phyloP scores from a whole-genome alignment of 2,797 vertebrate species.

The Circus cinereus region DNA sequence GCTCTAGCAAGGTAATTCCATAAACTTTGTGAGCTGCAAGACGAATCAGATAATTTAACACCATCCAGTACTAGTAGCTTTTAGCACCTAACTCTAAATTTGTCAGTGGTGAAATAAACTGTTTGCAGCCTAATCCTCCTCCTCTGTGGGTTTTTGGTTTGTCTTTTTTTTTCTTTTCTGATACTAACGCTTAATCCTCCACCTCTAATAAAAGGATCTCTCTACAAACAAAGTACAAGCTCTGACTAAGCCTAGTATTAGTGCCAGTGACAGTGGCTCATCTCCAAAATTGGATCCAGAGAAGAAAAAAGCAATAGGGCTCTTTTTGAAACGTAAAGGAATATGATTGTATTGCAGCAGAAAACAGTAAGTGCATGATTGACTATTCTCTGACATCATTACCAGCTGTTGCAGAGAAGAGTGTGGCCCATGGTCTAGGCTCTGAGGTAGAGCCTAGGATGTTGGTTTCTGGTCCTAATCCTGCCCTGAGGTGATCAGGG shows the following conservation, averaged over 20 bases:
- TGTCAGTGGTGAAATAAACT: not conserved
- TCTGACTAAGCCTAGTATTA: not conserved
- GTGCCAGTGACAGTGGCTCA: not conserved
- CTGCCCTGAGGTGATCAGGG: not conserved
- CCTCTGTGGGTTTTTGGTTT: not conserved
- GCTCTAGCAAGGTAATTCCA: not conserved
- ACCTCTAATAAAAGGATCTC: not conserved
- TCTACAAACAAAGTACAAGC: conserved; percentile 2
- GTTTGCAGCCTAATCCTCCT: not conserved
- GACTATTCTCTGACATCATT: not conserved
- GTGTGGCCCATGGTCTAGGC: not conserved
- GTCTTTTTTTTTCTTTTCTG: not conserved
- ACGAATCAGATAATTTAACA: not conserved
- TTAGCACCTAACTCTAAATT: not conserved
- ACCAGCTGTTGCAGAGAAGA: not conserved
- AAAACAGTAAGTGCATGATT: not conserved
- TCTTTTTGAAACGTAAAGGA: not conserved
- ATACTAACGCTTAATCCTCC: not conserved
- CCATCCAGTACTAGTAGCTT: not conserved
- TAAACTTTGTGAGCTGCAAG: not conserved
- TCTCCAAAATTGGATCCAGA: not conserved
- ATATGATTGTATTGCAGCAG: not conserved
- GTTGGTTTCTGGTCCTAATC: not conserved
- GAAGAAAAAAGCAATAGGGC: not conserved
- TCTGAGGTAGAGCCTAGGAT: not conserved